A percentile compares a stretch with the other conserved stretches of the same genome.
Evolutionary conservation across 2,797 vertebrate species (phyloP).

Genomic region (Mormyrops attenuatus): DNA sequence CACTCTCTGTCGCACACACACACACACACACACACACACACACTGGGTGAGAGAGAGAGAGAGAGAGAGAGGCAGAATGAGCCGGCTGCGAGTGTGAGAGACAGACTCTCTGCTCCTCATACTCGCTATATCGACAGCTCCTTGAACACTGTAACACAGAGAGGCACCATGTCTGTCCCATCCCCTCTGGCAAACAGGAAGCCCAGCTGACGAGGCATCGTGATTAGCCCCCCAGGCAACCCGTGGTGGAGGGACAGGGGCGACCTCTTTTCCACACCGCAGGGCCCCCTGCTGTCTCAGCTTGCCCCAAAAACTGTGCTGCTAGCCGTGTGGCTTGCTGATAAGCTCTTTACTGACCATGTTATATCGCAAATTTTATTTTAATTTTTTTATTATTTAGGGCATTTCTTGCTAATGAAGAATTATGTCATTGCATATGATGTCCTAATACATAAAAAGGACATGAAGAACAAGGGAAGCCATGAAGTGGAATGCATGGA

Average conservation of each 20-base stretch:
- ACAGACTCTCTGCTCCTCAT: conserved; percentile 41
- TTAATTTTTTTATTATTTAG: not conserved
- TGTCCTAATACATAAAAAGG: not conserved
- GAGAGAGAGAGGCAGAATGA: conserved; percentile 26
- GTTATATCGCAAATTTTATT: not conserved
- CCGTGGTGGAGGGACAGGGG: not conserved
- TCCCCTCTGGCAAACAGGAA: not conserved
- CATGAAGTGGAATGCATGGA: not conserved
- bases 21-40: not conserved
- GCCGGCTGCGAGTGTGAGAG: not conserved
- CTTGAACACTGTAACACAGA: conserved; percentile 41
- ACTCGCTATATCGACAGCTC: conserved; percentile 23
- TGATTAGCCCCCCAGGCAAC: not conserved
- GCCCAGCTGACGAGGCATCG: not conserved
- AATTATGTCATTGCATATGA: not conserved
- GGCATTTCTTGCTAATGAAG: not conserved
- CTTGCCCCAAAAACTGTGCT: not conserved
- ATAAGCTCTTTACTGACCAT: not conserved
- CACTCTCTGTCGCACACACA: not conserved
- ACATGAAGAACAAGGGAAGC: not conserved
- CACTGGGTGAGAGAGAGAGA: conserved; percentile 15
- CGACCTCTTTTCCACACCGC: not conserved
- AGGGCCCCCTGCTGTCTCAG: not conserved
- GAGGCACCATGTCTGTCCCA: not conserved
- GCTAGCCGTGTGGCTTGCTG: not conserved